Base-by-base conservation (phyloP, 2,113 vertebrate genomes). In the Gadus macrocephalus region DNA sequence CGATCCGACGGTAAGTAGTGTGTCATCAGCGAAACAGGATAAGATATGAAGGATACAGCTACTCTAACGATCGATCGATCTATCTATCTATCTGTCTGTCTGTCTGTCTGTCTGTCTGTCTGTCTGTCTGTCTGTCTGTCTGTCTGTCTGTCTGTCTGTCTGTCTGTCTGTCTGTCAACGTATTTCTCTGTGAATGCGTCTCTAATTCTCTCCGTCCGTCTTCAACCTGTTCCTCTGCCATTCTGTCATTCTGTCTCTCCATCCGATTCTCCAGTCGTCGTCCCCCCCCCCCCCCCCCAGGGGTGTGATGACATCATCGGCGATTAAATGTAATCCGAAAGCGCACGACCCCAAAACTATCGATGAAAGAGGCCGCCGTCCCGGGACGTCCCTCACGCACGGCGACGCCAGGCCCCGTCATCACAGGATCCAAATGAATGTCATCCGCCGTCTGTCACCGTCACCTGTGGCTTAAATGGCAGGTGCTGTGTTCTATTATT, bases 1-100 rank as follows among this genome's bases (percentile, higher is more conserved):
- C 86, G 89, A 90, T 85, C 90, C 82, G 64, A 78, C 79, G 85
- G 87, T 86, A 91, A 91, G 89, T 89, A 90, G 87, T 87, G 86
- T 87, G 78, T 86, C 86, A 88, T 89, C 86, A 90, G 80, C 83
- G 84, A 81, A 84, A 86, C 86, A 82, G 31, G 78, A 86, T 79
- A 89, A 88, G 87, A 86, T 86, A 87, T 87, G 77, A 88, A 81
- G 76, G 89, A 91, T 91, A 75, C 74, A 5, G 27, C 73, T 66
- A 73, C 72, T 55, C 53, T 55, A 55, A 2, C 53, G 11, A 55
- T 3, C 53, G 3, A 55, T 55, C 53, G 1, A 55, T 9, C 53
- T 0, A 55, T 55, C 53, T 12, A 55, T 55, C 53, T 12, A 55
- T 55, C 53, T 55, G 12, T 55, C 53, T 55, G 12, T 55, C 53